Percentiles rank a stretch among this genome's conserved stretches.
These are phyloP conservation scores for Brachypalpus laphriformis DNA, from an alignment of 2,888 invertebrate species.

Conservation along the genomic window DNA sequence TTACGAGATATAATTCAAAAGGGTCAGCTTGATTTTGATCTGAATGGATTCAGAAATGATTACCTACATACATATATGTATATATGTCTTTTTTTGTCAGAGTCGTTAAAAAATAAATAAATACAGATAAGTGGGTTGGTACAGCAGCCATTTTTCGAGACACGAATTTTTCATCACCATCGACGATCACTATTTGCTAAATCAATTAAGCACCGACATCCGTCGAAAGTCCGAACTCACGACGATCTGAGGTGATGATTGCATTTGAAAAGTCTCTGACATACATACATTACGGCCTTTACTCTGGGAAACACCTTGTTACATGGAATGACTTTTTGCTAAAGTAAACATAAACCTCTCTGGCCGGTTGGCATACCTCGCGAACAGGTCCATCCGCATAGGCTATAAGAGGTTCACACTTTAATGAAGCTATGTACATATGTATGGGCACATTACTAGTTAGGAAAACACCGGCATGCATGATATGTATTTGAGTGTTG, in stretches of 20 bases:
- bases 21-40: not conserved
- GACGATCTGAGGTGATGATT: slow-evolving; percentile 61
- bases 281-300: slow-evolving; percentile 45
- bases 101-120: slow-evolving; percentile 49
- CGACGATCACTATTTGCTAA: slow-evolving; percentile 78
- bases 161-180: slow-evolving; percentile 62
- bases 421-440: not conserved
- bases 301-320: slow-evolving; percentile 56
- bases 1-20: not conserved
- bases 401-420: slow-evolving; percentile 19
- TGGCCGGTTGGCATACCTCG: slow-evolving; percentile 33
- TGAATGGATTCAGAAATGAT: not conserved
- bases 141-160: slow-evolving; percentile 55
- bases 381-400: slow-evolving; percentile 40
- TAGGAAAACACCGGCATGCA: slow-evolving; percentile 16
- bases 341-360: slow-evolving; percentile 52
- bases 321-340: slow-evolving; percentile 62
- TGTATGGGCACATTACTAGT: not conserved
- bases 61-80: too few relatives aligned
- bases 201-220: slow-evolving; percentile 80
- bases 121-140: slow-evolving; percentile 58
- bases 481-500: slow-evolving; percentile 29
- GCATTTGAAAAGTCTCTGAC: slow-evolving; percentile 49
- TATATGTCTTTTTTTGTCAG: not conserved
- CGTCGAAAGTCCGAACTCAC: slow-evolving; percentile 45